Percentiles rank a stretch among this genome's conserved stretches.
Conservation (phyloP, 2,113 vertebrate species). For the Mesoclemmys tuberculata region DNA sequence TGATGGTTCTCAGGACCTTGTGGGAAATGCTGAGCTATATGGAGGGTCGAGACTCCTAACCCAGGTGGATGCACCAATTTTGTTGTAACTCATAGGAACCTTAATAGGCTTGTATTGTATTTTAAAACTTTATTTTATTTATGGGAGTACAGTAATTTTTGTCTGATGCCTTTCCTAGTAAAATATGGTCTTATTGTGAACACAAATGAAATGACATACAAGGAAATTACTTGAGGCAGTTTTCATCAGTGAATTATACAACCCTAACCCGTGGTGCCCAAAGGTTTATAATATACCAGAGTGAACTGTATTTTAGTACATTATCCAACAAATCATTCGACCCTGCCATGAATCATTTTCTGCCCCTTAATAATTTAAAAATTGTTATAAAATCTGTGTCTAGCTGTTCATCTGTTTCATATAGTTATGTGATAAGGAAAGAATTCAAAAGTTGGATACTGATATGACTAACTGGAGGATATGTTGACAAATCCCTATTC, state of each 20-base stretch:
- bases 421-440: neutral
- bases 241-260: neutral
- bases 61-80: neutral
- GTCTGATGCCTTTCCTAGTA: neutral
- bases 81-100: neutral
- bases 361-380: neutral
- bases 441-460: neutral
- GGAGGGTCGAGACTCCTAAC: neutral
- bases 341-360: neutral
- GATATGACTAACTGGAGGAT: neutral
- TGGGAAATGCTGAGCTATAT: neutral
- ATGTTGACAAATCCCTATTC: neutral
- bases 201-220: neutral
- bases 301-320: neutral
- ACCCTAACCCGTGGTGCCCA: neutral
- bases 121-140: neutral
- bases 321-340: slow-evolving; percentile 7
- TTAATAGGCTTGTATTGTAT: neutral
- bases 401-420: slow-evolving; percentile 1
- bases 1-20: neutral
- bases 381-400: neutral
- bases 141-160: neutral
- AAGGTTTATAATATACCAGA: neutral
- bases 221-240: neutral
- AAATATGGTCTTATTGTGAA: neutral